These are phyloP conservation scores for Mystacides longicornis DNA, from an alignment of 2,888 invertebrate species.

Conservation along the genomic window DNA sequence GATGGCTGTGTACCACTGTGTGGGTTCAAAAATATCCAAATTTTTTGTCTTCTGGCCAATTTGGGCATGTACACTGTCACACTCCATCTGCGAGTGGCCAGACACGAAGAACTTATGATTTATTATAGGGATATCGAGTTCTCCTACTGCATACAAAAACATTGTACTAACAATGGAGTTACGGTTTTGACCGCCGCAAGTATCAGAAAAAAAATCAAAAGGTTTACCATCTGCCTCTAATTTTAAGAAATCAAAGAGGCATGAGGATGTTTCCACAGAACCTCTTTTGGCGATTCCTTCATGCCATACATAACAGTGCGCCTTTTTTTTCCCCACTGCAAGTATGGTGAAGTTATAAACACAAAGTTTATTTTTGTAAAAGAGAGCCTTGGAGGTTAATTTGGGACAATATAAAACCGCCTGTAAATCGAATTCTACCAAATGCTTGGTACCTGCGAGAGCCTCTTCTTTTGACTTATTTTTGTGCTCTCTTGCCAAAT, in stretches of 20 bases:
- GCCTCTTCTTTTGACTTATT: background rate
- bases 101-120: constrained; percentile 10
- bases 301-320: background rate
- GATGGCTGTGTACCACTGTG: background rate
- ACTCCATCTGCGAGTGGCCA: constrained; percentile 10
- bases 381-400: background rate
- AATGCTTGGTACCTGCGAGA: background rate
- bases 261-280: background rate
- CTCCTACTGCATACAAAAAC: background rate
- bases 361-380: background rate
- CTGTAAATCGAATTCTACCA: background rate
- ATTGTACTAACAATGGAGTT: background rate
- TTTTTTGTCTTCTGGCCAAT: background rate
- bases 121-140: background rate
- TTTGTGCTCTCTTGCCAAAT: background rate
- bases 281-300: background rate
- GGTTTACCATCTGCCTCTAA: background rate
- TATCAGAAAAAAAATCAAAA: background rate
- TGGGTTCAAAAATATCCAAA: background rate
- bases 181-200: background rate
- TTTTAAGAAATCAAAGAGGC: background rate
- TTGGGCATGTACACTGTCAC: constrained; percentile 5
- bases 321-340: background rate
- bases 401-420: background rate
- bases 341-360: background rate